These are phyloP conservation scores for Arbacia lixula DNA, from an alignment of 53 echinoderm and acorn worm genomes.

Conservation along the genomic window DNA sequence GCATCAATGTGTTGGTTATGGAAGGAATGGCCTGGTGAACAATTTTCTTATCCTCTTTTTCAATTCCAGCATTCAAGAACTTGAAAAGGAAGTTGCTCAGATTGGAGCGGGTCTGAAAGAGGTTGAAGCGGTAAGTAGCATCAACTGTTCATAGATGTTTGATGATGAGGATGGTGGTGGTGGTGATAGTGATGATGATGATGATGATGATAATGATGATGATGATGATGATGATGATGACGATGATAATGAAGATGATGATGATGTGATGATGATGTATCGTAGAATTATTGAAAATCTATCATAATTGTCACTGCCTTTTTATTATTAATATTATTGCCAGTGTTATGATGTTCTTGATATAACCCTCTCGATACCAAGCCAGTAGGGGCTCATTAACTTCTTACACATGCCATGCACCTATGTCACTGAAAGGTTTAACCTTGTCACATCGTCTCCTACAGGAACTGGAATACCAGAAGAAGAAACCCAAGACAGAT, in stretches of 20 bases:
- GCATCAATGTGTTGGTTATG: too few species aligned
- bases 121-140: constrained; percentile 77
- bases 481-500: constrained; percentile 67
- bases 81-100: constrained; percentile 81
- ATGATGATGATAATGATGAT: not conserved
- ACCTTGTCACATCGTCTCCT: too few species aligned
- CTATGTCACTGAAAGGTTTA: too few species aligned
- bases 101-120: constrained; percentile 83
- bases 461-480: constrained; percentile 94
- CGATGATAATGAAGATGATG: not conserved
- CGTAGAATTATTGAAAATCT: too few species aligned
- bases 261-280: constrained; percentile 6
- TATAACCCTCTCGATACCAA: too few species aligned
- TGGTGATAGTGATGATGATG: constrained; percentile 1
- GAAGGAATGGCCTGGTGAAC: too few species aligned
- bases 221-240: not conserved
- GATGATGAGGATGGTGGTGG: not conserved
- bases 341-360: too few species aligned
- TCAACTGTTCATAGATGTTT: too few species aligned
- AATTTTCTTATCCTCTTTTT: not conserved
- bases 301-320: too few species aligned
- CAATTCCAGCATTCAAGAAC: constrained; percentile 76
- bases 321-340: too few species aligned
- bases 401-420: too few species aligned
- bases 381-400: too few species aligned